Evolutionary conservation across 2,888 invertebrate genomes (phyloP), one percentile per base, ranked within the genome.

Genomic region (Thyatira batis): DNA sequence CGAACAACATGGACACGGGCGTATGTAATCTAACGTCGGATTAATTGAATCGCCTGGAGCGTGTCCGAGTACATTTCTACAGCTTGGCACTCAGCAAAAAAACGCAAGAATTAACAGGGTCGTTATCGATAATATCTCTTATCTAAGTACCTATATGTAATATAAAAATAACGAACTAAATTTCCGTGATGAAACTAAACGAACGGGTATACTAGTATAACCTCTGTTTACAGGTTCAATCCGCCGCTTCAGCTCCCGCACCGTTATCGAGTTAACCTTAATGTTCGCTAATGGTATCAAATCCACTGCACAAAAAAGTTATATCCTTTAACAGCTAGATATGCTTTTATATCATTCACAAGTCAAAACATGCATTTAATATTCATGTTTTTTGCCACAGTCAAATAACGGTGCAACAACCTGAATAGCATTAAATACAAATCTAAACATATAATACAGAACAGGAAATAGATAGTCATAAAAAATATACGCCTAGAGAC

Each of bases 11-110:
- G 66, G 68, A 69, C 68, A 68, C 61, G 56, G 60, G 58, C 57
- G 70, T 73, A 67, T 66, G 71, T 77, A 82, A 82, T 78, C 71
- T 78, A 80, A 76, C 73, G 65, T 73, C 52, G 70, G 67, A 75
- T 80, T 83, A 82, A 86, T 84, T 84, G 78, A 82, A 84, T 78
- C 69, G 76, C 80, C 71, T 61, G 65, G 61, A 74, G 74, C 78
- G 60, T 75, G 55, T 56, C 61, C 65, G 58, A 63, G 64, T 71
- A 65, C 69, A 73, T 77, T 78, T 72, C 66, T 63, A 66, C 67
- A 63, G 67, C 67, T 67, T 64, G 63, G 56, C 58, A 55, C 50
- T 55, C 50, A 63, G 57, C 60, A 78, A 79, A 80, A n/a, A 77
- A 69, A 39, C 13, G 33, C 0, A 62, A 60, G 58, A 60, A 64